Evolutionary conservation across 2,113 vertebrate genomes (phyloP).

Genomic region (Trochalopteron elliotii): DNA sequence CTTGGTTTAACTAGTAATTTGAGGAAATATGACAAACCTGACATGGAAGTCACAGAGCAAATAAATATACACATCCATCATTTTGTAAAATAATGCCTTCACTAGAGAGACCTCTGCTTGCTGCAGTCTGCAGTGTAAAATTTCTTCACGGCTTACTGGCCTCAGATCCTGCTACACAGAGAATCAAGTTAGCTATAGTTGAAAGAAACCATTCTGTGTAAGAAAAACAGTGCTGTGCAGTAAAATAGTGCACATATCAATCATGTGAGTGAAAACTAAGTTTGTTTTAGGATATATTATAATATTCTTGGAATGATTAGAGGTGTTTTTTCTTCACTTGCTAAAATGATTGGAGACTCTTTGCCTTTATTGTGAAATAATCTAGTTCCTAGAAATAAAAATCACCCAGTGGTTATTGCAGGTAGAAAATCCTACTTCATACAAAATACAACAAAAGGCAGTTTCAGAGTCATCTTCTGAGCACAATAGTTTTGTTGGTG

Average conservation of each 20-base stretch:
- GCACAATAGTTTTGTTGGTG: slow-evolving; percentile 6
- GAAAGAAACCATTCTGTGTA: background rate
- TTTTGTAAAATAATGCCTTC: slow-evolving; percentile 39
- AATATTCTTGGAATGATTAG: background rate
- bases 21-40: slow-evolving; percentile 65
- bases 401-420: background rate
- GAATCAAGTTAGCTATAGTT: background rate
- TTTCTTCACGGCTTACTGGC: background rate
- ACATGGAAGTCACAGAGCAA: slow-evolving; percentile 60
- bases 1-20: slow-evolving; percentile 65
- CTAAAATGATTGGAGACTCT: background rate
- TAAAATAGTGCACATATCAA: background rate
- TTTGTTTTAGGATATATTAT: background rate
- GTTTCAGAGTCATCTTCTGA: slow-evolving; percentile 2
- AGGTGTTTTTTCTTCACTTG: background rate
- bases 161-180: background rate
- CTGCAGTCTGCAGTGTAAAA: background rate
- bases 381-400: slow-evolving; percentile 21
- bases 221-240: background rate
- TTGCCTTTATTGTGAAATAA: background rate
- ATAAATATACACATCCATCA: slow-evolving; percentile 72
- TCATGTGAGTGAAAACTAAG: background rate
- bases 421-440: background rate
- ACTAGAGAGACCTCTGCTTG: slow-evolving; percentile 31
- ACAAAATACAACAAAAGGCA: slow-evolving; percentile 21